Base-by-base conservation (phyloP, 2,797 vertebrate species). In the Macropus fuliginosus region DNA sequence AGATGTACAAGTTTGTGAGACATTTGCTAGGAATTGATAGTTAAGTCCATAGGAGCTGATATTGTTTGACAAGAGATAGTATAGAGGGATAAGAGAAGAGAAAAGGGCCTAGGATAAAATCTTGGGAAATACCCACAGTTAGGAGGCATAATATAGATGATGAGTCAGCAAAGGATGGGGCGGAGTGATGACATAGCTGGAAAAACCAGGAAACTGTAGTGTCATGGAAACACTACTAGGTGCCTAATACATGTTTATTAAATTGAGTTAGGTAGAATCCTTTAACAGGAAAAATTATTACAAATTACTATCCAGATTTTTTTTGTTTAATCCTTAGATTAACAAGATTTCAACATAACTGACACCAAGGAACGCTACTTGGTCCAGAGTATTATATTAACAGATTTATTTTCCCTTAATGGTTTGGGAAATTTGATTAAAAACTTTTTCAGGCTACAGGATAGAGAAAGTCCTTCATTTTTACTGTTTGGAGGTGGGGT, bases 381-480 rank as follows among this genome's bases (percentile, higher is more conserved):
- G 18, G 21, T 81, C 66, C 21, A 81, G 66, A 81, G 18, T 46
- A 81, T 81, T 81, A 81, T 21, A 46, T 46, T 81, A 81, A 46
- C 46, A 81, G 40, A 18, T 21, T 27, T 46, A 6, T 91, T 97
- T 96, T 92, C 2, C n/a, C 95, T 90, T 92, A 56, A 55, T 5
- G 18, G 1, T 21, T 93, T 94, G n/a, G 91, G 40, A 93, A 12
- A 55, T 46, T 81, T 16, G 94, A 27, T 54, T 93, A 55, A 55
- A 91, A 91, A n/a, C 62, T 0, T 87, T 24, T 34, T 56, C 55
- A 2, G 40, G 8, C 56, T 91, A 34, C 87, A 96, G 55, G 91
- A 50, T 91, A 55, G 91, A 46, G 52, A 92, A 93, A 95, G 91
- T 54, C 29, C 21, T 91, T 14, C 62, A 40, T 95, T 97, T 40